Evolutionary conservation across 2,113 vertebrate genomes (phyloP).

Genomic region (Oenanthe melanoleuca): DNA sequence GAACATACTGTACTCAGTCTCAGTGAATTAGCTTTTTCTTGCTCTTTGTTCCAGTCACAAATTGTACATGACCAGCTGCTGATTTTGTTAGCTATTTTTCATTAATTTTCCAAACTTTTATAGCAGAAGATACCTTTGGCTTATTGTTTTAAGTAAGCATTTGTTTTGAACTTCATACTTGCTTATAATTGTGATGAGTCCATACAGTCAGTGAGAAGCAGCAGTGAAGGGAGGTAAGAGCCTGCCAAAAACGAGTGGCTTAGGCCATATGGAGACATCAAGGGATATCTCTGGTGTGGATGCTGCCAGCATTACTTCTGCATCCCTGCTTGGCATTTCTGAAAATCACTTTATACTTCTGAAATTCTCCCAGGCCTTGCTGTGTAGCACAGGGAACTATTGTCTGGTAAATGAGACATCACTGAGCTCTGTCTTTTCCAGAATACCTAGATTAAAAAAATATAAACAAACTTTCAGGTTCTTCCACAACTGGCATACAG

Average conservation of each 20-base stretch:
- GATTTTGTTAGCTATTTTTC: neutral
- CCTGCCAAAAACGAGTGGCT: neutral
- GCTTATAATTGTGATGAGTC: neutral
- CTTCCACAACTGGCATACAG: neutral
- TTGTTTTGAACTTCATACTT: neutral
- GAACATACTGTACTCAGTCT: neutral
- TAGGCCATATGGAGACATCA: neutral
- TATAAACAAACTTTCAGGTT: neutral
- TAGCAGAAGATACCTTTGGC: neutral
- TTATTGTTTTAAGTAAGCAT: neutral
- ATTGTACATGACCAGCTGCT: neutral
- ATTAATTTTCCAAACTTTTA: neutral
- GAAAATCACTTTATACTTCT: neutral
- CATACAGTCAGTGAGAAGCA: neutral
- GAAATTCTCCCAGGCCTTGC: neutral
- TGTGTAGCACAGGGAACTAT: neutral
- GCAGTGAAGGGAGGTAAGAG: neutral
- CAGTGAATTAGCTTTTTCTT: neutral
- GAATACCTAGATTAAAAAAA: neutral
- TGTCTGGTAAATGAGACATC: neutral
- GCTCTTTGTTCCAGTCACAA: neutral
- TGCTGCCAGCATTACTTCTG: neutral
- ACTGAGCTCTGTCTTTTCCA: neutral
- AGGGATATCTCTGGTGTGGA: neutral
- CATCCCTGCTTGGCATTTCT: neutral